Evolutionary conservation across 2,113 vertebrate species (phyloP).

Genomic region (Laticauda colubrina): DNA sequence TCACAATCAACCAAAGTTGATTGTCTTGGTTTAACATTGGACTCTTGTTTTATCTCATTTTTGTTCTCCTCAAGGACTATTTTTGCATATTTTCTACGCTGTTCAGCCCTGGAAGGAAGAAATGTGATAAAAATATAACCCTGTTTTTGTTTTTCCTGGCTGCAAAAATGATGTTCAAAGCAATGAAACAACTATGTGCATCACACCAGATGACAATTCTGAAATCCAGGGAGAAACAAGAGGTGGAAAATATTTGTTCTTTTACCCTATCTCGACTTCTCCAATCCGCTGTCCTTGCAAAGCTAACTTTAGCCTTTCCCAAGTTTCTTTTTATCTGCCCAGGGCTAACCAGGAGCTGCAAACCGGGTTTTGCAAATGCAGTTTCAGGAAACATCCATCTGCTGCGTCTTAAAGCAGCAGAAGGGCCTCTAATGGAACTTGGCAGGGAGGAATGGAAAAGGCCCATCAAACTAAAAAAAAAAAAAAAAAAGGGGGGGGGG

Average conservation of each 20-base stretch:
- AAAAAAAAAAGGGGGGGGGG: too few relatives aligned
- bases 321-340: neutral
- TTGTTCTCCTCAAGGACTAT: neutral
- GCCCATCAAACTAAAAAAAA: too few relatives aligned
- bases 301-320: neutral
- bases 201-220: neutral
- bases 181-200: neutral
- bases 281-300: neutral
- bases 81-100: neutral
- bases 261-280: neutral
- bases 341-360: neutral
- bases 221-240: neutral
- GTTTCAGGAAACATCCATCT: constrained; percentile 18
- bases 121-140: neutral
- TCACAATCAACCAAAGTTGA: neutral
- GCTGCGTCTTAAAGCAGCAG: neutral
- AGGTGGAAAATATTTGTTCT: neutral
- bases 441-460: neutral
- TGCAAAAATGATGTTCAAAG: neutral
- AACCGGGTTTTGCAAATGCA: neutral
- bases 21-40: neutral
- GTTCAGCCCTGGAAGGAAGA: neutral
- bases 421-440: neutral
- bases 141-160: neutral
- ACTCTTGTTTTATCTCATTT: neutral